Evolutionary conservation across 2,113 vertebrate genomes (phyloP).

Genomic region (Thomomys bottae): DNA sequence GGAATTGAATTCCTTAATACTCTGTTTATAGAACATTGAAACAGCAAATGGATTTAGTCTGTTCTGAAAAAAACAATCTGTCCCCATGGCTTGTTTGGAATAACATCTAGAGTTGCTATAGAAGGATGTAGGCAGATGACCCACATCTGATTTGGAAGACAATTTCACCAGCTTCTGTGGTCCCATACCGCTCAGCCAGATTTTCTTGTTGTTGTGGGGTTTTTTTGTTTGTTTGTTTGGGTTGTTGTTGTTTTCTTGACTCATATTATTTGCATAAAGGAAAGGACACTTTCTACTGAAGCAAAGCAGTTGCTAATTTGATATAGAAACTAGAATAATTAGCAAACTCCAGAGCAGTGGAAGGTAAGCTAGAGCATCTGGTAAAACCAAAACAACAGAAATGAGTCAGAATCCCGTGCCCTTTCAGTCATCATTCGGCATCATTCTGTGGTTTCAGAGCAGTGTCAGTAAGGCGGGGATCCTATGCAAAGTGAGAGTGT

Average conservation of each 20-base stretch:
- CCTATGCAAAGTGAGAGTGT: neutral
- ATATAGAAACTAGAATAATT: conserved; percentile 50
- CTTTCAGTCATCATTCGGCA: conserved; percentile 49
- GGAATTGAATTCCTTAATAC: conserved; percentile 74
- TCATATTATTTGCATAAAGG: conserved; percentile 49
- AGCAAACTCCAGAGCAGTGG: conserved; percentile 29
- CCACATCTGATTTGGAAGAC: conserved; percentile 42
- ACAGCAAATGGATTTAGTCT: conserved; percentile 69
- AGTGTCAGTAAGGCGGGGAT: conserved; percentile 21
- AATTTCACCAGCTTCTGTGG: conserved; percentile 23
- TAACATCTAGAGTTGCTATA: conserved; percentile 60
- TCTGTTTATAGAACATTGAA: conserved; percentile 78
- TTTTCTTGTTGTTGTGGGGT: neutral
- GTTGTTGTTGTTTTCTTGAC: neutral
- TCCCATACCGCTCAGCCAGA: neutral
- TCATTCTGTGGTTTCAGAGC: conserved; percentile 60
- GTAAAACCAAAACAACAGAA: conserved; percentile 65
- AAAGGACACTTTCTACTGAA: conserved; percentile 49
- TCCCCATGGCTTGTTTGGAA: conserved; percentile 62
- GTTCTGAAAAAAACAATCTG: conserved; percentile 68
- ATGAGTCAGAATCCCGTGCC: conserved; percentile 47
- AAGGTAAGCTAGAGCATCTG: conserved; percentile 24
- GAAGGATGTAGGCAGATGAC: conserved; percentile 41
- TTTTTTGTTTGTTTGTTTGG: neutral
- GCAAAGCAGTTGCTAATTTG: conserved; percentile 43